phyloP scores from a whole-genome alignment of 2,797 vertebrate species.

The Channallabes apus region DNA sequence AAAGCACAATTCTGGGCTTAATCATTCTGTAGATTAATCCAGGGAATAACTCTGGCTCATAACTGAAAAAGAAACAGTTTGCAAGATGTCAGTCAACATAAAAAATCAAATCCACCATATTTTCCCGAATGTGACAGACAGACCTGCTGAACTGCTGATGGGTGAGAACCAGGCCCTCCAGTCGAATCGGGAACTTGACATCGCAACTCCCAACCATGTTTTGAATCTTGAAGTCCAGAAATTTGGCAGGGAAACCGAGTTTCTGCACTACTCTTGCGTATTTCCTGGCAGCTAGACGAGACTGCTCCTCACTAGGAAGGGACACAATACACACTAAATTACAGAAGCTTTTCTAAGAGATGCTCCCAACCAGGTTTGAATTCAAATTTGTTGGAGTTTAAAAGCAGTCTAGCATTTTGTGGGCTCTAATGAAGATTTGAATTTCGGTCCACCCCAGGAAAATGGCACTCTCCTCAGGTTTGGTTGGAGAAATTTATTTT shows the following conservation, averaged over 20 bases:
- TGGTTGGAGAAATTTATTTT: no score
- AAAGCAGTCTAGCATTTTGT: background rate
- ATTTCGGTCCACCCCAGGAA: background rate
- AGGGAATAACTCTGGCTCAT: slow-evolving; percentile 97
- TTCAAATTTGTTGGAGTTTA: no score
- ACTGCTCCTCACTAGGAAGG: slow-evolving; percentile 91
- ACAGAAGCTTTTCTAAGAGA: background rate
- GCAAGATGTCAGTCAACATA: background rate
- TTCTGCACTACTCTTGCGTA: slow-evolving; percentile 98
- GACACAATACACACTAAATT: slow-evolving; percentile 15
- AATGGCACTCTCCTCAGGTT: background rate
- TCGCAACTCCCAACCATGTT: slow-evolving; percentile 99
- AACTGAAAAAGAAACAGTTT: slow-evolving; percentile 72
- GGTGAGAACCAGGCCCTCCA: slow-evolving; percentile 95
- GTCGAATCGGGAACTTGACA: slow-evolving; percentile 96
- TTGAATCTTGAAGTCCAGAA: slow-evolving; percentile 99
- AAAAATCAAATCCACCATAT: background rate
- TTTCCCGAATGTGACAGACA: slow-evolving; percentile 11
- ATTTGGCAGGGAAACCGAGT: slow-evolving; percentile 96
- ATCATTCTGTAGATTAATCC: slow-evolving; percentile 99
- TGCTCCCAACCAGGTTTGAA: background rate
- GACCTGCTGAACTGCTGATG: slow-evolving; percentile 99
- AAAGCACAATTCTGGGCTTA: slow-evolving; percentile 97
- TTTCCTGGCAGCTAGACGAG: slow-evolving; percentile 94
- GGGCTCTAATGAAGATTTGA: background rate